These are phyloP conservation scores for Liolophura sinensis DNA, from an alignment of 1,140 invertebrate species.

Conservation along the genomic window DNA sequence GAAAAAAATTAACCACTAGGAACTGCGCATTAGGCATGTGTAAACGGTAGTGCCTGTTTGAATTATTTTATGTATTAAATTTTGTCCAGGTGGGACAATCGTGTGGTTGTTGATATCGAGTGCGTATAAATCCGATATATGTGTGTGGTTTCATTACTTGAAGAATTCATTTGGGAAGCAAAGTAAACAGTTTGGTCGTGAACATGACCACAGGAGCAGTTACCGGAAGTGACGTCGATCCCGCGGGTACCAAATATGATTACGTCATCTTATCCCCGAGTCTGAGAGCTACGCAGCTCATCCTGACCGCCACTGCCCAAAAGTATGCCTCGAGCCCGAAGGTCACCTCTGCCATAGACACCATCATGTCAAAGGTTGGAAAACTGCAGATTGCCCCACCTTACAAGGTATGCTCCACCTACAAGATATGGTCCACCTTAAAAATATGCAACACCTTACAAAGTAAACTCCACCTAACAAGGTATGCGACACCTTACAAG, in stretches of 20 bases:
- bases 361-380: not conserved
- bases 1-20: too few species aligned
- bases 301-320: not conserved
- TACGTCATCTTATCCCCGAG: conserved; percentile 2
- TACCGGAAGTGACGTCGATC: not conserved
- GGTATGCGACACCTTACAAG: too few species aligned
- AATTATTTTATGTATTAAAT: too few species aligned
- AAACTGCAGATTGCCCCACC: not conserved
- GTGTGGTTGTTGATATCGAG: too few species aligned
- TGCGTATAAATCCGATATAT: too few species aligned
- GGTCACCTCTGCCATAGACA: not conserved
- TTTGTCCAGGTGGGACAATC: too few species aligned
- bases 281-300: not conserved
- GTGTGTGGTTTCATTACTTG: too few species aligned
- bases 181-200: too few species aligned
- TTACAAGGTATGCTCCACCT: not conserved
- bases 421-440: not conserved
- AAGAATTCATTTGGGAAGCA: too few species aligned
- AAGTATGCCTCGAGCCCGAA: not conserved
- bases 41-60: too few species aligned
- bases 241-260: conserved; percentile 1
- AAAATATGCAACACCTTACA: not conserved
- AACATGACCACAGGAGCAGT: not conserved
- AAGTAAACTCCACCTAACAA: too few species aligned
- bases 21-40: too few species aligned